Evolutionary conservation across 2,888 invertebrate genomes (phyloP), one percentile per base, ranked within the genome.

Genomic region (Trypoxylon attenuatum): DNA sequence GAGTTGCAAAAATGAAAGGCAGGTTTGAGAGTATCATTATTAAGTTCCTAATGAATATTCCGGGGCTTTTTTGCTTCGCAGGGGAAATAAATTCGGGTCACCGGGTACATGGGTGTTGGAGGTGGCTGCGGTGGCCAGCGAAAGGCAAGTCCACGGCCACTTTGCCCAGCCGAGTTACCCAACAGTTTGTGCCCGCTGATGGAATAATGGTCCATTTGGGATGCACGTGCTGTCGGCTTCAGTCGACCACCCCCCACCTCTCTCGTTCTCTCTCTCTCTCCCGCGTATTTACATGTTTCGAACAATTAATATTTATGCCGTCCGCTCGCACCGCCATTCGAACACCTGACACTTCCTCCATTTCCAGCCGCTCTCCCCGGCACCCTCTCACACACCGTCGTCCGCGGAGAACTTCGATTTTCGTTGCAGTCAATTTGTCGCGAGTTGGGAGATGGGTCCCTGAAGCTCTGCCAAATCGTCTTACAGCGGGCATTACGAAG

Each of bases 181-280:
- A 80, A 80, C 84, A 84, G 82, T 85, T 85, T 82, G 76, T 80
- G 77, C 75, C n/a, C 80, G 78, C 83, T 84, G 84, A 85, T 85
- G 83, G 83, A 84, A 85, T 84, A 85, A 84, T 84, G 82, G 84
- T 84, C 83, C 82, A 84, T 85, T 84, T 84, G 79, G 83, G 82
- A 84, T 85, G 84, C 84, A 81, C 82, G 81, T 82, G 79, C 77
- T 80, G 83, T 83, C n/a, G n/a, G n/a, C n/a, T n/a, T n/a, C n/a
- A 80, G 79, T 75, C 74, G 73, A 68, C 69, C 71, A 67, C 71
- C 66, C 69, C 69, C 57, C 43, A 59, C 57, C 45, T 58, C 13
- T 22, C 51, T 55, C 59, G 51, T 21, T 21, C 54, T 29, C 50
- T 50, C 65, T 67, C 76, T 78, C 69, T 71, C 71, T 50, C 71